phyloP scores from a whole-genome alignment of 2,113 vertebrate species.

The Sterna hirundo region DNA sequence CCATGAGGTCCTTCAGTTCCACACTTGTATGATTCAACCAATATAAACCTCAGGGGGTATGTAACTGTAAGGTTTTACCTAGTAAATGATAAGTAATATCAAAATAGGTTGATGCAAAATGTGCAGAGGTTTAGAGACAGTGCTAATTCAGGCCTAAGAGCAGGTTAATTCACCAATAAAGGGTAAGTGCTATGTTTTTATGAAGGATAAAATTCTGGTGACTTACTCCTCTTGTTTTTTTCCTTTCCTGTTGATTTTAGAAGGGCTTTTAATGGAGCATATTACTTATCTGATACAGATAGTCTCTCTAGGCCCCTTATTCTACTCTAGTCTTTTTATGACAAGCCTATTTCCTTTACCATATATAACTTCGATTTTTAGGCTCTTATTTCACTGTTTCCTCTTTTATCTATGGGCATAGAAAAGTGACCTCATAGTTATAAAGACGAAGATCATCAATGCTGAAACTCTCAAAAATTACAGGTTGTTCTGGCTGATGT shows the following conservation, averaged over 20 bases:
- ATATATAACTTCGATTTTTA: not conserved
- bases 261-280: not conserved
- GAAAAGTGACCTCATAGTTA: not conserved
- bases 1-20: not conserved
- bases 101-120: not conserved
- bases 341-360: not conserved
- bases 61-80: slow-evolving; percentile 25
- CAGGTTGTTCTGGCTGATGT: not conserved
- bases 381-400: not conserved
- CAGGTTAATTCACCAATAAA: not conserved
- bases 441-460: not conserved
- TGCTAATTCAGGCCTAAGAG: slow-evolving; percentile 9
- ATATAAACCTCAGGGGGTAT: not conserved
- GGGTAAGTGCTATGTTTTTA: not conserved
- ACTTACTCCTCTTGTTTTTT: not conserved
- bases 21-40: not conserved
- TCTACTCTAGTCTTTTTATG: not conserved
- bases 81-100: not conserved
- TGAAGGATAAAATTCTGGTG: not conserved
- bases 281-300: not conserved
- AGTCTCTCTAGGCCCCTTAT: not conserved
- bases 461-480: not conserved
- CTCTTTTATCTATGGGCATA: not conserved
- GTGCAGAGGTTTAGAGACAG: not conserved
- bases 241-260: not conserved